Conservation (phyloP, 2,888 invertebrate species). For the Brachyptera putata region DNA sequence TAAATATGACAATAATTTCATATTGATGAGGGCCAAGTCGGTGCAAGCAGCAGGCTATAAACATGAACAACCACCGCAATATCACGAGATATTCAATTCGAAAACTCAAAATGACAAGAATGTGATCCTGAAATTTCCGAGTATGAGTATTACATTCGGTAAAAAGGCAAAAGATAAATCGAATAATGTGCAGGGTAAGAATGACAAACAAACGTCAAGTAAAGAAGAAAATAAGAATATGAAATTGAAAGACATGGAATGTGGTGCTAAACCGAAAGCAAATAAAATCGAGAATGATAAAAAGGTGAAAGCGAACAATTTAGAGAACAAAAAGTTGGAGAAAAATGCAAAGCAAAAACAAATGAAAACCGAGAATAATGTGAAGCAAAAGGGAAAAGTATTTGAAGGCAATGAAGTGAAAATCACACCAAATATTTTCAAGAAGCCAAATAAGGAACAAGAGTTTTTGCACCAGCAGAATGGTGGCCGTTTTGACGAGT, state of each 20-base stretch:
- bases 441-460: slow-evolving; percentile 5
- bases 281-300: background rate
- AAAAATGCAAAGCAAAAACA: background rate
- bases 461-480: background rate
- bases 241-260: background rate
- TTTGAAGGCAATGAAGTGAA: background rate
- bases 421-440: background rate
- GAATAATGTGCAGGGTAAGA: background rate
- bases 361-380: background rate
- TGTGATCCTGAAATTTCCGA: slow-evolving; percentile 3
- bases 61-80: slow-evolving; percentile 9
- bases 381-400: background rate
- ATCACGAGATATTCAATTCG: slow-evolving; percentile 15
- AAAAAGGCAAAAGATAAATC: slow-evolving; percentile 3
- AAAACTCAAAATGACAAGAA: slow-evolving; percentile 1
- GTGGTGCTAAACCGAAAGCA: background rate
- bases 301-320: background rate
- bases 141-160: slow-evolving; percentile 15
- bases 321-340: background rate
- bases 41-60: background rate
- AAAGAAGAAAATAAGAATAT: background rate
- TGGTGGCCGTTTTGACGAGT: background rate
- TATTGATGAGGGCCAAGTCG: slow-evolving; percentile 22
- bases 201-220: background rate
- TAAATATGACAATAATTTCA: slow-evolving; percentile 27